Conservation (phyloP, 23 tunicate species). For the Phallusia fumigata region DNA sequence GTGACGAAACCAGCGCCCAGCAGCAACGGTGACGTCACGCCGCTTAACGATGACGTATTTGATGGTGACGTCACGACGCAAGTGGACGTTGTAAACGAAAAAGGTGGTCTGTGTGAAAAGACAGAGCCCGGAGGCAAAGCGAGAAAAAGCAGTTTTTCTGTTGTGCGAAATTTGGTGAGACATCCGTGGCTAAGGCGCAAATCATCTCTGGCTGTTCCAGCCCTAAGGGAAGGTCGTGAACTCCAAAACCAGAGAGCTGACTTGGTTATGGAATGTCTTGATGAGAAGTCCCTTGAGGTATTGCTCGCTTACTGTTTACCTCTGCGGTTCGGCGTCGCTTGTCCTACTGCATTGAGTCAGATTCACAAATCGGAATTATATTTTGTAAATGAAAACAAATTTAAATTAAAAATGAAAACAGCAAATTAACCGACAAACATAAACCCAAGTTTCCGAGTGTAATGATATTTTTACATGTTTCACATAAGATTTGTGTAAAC, state of each 20-base stretch:
- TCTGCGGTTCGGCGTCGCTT: too few species aligned
- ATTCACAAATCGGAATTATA: too few species aligned
- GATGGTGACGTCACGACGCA: not conserved
- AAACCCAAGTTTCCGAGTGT: too few species aligned
- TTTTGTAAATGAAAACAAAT: too few species aligned
- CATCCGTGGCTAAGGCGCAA: conserved; percentile 35
- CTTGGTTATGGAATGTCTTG: not conserved
- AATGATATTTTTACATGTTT: too few species aligned
- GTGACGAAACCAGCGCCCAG: not conserved
- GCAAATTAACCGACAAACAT: too few species aligned
- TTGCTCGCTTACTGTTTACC: not conserved
- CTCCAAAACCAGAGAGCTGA: not conserved
- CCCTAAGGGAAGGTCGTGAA: not conserved
- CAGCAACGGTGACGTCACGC: not conserved
- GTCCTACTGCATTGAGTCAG: too few species aligned
- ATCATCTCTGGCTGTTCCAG: conserved; percentile 13
- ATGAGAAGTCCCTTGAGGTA: not conserved
- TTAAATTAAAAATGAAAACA: too few species aligned
- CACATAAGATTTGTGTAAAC: too few species aligned
- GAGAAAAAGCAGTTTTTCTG: conserved; percentile 20
- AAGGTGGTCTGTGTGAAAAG: not conserved
- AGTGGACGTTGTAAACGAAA: not conserved
- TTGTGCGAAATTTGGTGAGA: conserved; percentile 7
- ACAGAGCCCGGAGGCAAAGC: not conserved
- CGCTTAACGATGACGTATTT: not conserved